These are phyloP conservation scores for Corythornis madagascariensis DNA, from an alignment of 2,113 vertebrate genomes.

Conservation along the genomic window DNA sequence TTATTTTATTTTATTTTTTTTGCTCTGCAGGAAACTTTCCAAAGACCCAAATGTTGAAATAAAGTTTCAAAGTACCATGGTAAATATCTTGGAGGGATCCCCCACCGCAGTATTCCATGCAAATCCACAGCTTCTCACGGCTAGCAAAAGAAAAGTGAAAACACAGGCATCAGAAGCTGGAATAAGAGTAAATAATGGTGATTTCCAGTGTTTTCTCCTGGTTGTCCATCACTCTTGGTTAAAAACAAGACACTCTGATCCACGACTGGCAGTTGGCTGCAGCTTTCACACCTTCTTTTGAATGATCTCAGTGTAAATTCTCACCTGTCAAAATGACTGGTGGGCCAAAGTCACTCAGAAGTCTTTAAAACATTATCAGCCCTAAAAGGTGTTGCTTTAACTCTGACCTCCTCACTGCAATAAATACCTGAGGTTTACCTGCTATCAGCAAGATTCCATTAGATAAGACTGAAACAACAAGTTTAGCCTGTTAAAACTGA, in stretches of 20 bases:
- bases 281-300: neutral
- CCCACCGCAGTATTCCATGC: conserved; percentile 96
- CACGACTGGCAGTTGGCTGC: neutral
- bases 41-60: neutral
- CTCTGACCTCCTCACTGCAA: neutral
- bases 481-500: neutral
- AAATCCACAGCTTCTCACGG: conserved; percentile 96
- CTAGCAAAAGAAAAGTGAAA: conserved; percentile 68
- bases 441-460: neutral
- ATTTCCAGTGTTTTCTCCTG: neutral
- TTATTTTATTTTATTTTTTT: neutral
- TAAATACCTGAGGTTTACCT: neutral
- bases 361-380: neutral
- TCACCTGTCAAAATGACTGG: neutral
- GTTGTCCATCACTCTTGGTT: neutral
- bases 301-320: neutral
- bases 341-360: neutral
- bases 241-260: neutral
- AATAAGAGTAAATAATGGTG: neutral
- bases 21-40: neutral
- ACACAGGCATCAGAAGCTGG: neutral
- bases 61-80: conserved; percentile 79
- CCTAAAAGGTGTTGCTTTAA: neutral
- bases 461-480: neutral
- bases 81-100: conserved; percentile 97